Percentiles rank a stretch among this genome's conserved stretches.
Conservation (phyloP, 2,113 vertebrate genomes). For the Alligator sinensis region DNA sequence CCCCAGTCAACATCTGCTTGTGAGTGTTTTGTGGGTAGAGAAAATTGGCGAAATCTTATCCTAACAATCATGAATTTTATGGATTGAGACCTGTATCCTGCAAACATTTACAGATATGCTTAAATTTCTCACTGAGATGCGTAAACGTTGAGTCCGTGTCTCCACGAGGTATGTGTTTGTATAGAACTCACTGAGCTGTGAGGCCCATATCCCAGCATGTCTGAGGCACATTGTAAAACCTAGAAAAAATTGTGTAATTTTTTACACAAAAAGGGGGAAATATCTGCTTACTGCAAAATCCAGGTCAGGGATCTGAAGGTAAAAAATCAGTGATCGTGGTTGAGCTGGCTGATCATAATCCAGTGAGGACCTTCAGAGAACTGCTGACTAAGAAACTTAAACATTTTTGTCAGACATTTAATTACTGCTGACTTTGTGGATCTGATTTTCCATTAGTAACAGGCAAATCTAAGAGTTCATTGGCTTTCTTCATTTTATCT, state of each 20-base stretch:
- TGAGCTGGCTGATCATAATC: neutral
- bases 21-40: neutral
- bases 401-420: neutral
- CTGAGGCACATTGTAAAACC: neutral
- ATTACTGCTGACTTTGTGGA: neutral
- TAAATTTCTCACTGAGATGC: neutral
- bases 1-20: neutral
- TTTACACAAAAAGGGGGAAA: neutral
- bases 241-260: neutral
- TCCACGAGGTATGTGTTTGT: neutral
- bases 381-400: neutral
- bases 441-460: slow-evolving; percentile 35
- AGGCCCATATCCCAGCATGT: neutral
- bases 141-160: too few species aligned
- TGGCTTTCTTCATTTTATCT: neutral
- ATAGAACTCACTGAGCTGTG: neutral
- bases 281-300: neutral
- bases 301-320: neutral
- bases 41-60: neutral
- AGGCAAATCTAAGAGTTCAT: slow-evolving; percentile 21
- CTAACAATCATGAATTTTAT: neutral
- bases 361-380: slow-evolving; percentile 48
- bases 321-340: neutral
- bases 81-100: neutral
- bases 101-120: neutral